Percentiles rank a stretch among this genome's conserved stretches.
phyloP scores from a whole-genome alignment of 1,140 invertebrate species.

The Drosophila yakuba region DNA sequence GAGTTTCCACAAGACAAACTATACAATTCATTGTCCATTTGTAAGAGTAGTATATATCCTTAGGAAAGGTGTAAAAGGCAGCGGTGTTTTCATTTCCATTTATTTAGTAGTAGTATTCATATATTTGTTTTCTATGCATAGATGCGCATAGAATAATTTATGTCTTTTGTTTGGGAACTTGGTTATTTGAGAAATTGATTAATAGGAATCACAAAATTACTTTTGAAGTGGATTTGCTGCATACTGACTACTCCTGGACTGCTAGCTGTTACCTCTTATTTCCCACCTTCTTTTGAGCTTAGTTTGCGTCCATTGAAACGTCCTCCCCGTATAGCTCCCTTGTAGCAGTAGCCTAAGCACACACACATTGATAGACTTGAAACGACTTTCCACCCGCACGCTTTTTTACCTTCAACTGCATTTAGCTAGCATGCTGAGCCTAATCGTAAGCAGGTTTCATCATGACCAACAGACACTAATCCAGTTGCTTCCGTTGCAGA shows the following conservation, averaged over 20 bases:
- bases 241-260: too few species aligned
- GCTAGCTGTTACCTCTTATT: background rate
- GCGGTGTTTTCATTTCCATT: too few species aligned
- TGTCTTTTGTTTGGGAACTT: too few species aligned
- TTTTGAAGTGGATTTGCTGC: too few species aligned
- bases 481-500: constrained; percentile 41
- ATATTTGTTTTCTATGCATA: too few species aligned
- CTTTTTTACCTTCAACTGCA: constrained; percentile 43
- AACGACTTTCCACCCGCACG: constrained; percentile 28
- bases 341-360: constrained; percentile 20
- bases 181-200: too few species aligned
- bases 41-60: too few species aligned
- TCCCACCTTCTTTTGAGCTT: background rate
- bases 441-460: constrained; percentile 13
- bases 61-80: too few species aligned
- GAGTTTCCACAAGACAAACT: background rate
- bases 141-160: too few species aligned
- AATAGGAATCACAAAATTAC: background rate
- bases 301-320: background rate
- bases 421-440: constrained; percentile 44
- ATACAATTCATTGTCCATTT: too few species aligned
- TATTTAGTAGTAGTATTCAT: too few species aligned
- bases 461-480: background rate
- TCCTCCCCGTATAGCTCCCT: background rate
- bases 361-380: constrained; percentile 27